Percentiles rank a stretch among this genome's conserved stretches.
phyloP scores from a whole-genome alignment of 1,140 invertebrate genomes.

The Meteorus sp. region DNA sequence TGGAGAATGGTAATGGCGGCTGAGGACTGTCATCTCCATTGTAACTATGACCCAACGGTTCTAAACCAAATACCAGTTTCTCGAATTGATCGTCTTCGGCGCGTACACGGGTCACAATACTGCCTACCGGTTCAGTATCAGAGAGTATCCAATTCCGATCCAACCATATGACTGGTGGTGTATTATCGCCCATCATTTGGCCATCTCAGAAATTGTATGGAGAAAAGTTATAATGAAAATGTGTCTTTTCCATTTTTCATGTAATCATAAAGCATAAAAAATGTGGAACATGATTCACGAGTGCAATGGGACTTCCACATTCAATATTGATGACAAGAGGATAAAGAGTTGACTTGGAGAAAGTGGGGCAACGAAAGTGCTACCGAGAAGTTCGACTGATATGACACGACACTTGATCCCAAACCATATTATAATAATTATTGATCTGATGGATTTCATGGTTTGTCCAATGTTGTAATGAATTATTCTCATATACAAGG shows the following conservation, averaged over 20 bases:
- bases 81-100: conserved; percentile 67
- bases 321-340: conserved; percentile 30
- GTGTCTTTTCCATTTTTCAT: no score
- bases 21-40: conserved; percentile 38
- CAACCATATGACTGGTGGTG: conserved; percentile 60
- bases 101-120: conserved; percentile 63
- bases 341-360: no score
- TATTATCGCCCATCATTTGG: conserved; percentile 51
- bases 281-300: background rate
- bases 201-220: conserved; percentile 36
- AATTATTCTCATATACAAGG: no score
- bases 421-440: background rate
- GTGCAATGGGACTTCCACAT: background rate
- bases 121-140: conserved; percentile 67
- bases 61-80: conserved; percentile 65
- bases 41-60: conserved; percentile 54
- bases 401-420: background rate
- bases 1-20: conserved; percentile 65
- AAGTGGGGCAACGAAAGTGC: conserved; percentile 59
- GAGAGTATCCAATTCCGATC: conserved; percentile 69
- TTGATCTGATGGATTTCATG: background rate
- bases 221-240: no score
- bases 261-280: background rate
- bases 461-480: no score
- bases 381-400: conserved; percentile 41